Evolutionary conservation across 2,888 invertebrate genomes (phyloP).

Genomic region (Sphaeridia pumilis): DNA sequence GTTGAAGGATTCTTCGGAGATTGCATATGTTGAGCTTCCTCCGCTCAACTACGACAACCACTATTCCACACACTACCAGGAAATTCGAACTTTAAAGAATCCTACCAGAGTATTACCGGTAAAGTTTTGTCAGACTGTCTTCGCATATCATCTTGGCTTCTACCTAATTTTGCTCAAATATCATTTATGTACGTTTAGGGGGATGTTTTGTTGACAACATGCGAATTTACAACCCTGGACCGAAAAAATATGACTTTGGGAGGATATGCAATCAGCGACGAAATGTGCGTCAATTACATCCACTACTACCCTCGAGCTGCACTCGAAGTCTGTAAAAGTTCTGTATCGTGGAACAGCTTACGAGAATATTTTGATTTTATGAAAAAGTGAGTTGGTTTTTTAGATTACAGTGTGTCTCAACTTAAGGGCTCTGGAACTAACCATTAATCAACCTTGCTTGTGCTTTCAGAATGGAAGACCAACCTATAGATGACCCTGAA

Average conservation of each 20-base stretch:
- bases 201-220: slow-evolving; percentile 82
- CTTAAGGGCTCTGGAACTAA: background rate
- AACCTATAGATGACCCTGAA: slow-evolving; percentile 48
- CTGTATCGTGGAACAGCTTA: slow-evolving; percentile 72
- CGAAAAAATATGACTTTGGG: slow-evolving; percentile 73
- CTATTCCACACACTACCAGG: slow-evolving; percentile 96
- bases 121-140: too few species aligned
- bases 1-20: background rate
- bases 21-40: slow-evolving; percentile 69
- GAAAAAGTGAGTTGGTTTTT: slow-evolving; percentile 51
- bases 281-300: slow-evolving; percentile 97
- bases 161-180: too few species aligned
- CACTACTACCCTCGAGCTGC: slow-evolving; percentile 80
- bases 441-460: too few species aligned
- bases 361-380: slow-evolving; percentile 77
- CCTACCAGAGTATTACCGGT: slow-evolving; percentile 75
- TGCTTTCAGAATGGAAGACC: slow-evolving; percentile 76
- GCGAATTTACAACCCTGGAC: slow-evolving; percentile 67
- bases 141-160: too few species aligned
- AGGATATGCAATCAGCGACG: slow-evolving; percentile 90
- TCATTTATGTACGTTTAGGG: too few species aligned
- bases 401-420: slow-evolving; percentile 1
- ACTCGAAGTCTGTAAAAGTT: slow-evolving; percentile 93
- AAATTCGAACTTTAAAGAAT: slow-evolving; percentile 71
- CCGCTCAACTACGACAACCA: slow-evolving; percentile 83